Percentiles rank a stretch among this genome's conserved stretches.
These are phyloP conservation scores for Trogon surrucura DNA, from an alignment of 2,113 vertebrate genomes.

Conservation along the genomic window DNA sequence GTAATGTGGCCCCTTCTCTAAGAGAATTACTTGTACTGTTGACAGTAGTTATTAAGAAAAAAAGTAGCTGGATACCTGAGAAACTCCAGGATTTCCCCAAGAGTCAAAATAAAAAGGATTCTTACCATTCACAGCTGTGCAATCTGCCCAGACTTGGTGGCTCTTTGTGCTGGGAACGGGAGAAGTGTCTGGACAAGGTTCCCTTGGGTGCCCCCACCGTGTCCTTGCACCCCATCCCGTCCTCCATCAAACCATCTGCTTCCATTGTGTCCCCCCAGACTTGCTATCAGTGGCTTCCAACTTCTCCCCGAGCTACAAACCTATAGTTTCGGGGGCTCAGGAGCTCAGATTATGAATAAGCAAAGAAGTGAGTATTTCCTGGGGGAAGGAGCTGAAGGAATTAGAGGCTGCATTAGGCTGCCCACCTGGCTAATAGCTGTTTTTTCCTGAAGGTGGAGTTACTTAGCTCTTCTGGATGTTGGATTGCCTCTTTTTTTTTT, in stretches of 20 bases:
- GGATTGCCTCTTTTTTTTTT: not conserved
- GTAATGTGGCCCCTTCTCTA: not conserved
- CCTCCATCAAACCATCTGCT: not conserved
- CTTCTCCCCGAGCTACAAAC: not conserved
- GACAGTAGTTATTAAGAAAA: too few relatives aligned
- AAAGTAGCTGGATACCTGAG: not conserved
- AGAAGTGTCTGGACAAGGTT: not conserved
- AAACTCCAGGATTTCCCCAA: not conserved
- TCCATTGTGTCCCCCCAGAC: rapidly evolving
- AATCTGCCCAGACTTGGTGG: not conserved
- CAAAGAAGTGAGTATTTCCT: not conserved
- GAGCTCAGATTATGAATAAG: not conserved
- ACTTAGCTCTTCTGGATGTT: not conserved
- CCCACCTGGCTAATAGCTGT: not conserved
- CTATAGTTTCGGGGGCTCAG: not conserved
- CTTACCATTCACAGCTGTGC: too few relatives aligned
- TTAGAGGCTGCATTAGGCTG: not conserved
- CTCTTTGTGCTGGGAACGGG: not conserved
- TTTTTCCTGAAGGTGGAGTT: not conserved
- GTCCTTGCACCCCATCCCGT: rapidly evolving
- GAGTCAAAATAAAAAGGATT: not conserved
- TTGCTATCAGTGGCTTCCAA: not conserved
- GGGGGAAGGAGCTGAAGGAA: not conserved
- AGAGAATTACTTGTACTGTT: not conserved
- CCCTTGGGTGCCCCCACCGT: rapidly evolving